Evolutionary conservation across 2,888 invertebrate genomes (phyloP), one percentile per base, ranked within the genome.

Genomic region (Panzeria rudis): DNA sequence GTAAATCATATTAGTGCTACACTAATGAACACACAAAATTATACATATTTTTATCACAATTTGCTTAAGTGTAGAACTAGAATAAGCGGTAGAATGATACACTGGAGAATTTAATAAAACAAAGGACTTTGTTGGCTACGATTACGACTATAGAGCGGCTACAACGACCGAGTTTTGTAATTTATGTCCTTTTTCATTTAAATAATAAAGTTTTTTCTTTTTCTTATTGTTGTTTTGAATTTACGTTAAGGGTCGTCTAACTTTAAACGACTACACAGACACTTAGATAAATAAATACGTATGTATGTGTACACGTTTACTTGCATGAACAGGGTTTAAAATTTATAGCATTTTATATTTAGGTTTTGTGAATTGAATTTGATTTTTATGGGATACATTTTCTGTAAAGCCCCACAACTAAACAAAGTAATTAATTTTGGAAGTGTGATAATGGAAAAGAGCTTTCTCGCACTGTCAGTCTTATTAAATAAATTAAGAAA

Each of bases 161-260:
- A 66, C 32, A 9, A 76, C 87, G 82, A 86, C 83, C 79, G 85
- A 86, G 76, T 86, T 87, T 86, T 86, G 85, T 87, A 87, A 87
- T 87, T 87, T 87, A 87, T 87, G 85, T 84, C 86, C 83, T 80
- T 84, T 85, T 85, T 81, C 78, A 76, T 76, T 82, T 76, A 76
- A 82, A 82, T 76, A 54, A 54, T 82, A 76, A 82, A 54, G 50
- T 56, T 68, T 64, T 71, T 75, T 71, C 71, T 9, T 6, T 71
- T 41, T 50, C n/a, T 8, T 44, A 20, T 56, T 76, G 66, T 64
- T 66, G 25, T 52, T 64, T 72, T 73, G 62, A 68, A 77, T 84
- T 76, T 76, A 47, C 62, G 61, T 61, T 69, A 69, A 78, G 77
- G 77, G 62, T 80, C 66, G 77, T 52, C 68, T 69, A 73, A 69